Base-by-base conservation (phyloP, 1,140 invertebrate species). In the Oryctes rhinoceros region DNA sequence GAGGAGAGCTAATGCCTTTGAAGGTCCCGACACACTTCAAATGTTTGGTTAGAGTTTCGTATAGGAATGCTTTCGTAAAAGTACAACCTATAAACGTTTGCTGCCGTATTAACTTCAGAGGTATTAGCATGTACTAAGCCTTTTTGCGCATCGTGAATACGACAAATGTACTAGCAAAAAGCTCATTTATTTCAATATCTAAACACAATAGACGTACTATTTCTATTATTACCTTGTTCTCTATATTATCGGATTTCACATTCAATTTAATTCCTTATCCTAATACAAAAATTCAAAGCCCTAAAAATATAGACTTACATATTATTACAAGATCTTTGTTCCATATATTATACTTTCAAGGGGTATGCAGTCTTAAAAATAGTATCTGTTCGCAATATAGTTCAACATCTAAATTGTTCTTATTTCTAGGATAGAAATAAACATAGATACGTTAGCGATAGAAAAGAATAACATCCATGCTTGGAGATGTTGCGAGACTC, bases 351-450 rank as follows among this genome's bases (percentile, higher is more conserved):
- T 59, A 18, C 18, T 59, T 6, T 59, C 53, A 59, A n/a, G 53
- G 53, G 53, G 53, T 59, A 59, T 59, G 18, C 53, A 59, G 53
- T 59, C 53, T 78, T 62, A 39, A 77, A 48, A 78, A 24, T 48
- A 62, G 71, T 71, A 37, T 79, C 71, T 53, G 59, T 65, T 79
- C n/a, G 30, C 48, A 79, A 79, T 79, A 49, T 65, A 79, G 39
- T 37, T 78, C 59, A 78, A 79, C 48, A 79, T 79, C 24, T 78
- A 71, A 67, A 11, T 62, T 78, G 65, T 71, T 71, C 62, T 65
- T 59, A 59, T 59, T 7, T 59, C n/a, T 59, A 59, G 6, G 15
- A 59, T 59, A 59, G 11, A 53, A n/a, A n/a, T 59, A 18, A 18
- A 3, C 18, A 18, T 59, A 59, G 53, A 59, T n/a, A 59, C 15